These are phyloP conservation scores for Rhingia campestris DNA, from an alignment of 2,888 invertebrate species.

Conservation along the genomic window DNA sequence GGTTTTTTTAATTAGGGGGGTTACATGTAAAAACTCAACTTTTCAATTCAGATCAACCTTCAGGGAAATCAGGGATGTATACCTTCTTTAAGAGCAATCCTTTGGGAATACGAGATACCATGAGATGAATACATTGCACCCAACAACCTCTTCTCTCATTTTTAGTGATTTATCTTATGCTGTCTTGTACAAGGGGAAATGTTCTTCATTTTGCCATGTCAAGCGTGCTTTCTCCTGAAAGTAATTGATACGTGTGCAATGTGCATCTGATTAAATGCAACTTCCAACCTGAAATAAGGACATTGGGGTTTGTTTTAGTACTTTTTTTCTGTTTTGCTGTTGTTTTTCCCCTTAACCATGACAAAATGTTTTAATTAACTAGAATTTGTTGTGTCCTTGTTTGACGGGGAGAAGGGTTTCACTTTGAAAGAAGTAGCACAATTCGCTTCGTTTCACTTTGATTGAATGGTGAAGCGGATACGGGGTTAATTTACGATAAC, in stretches of 20 bases:
- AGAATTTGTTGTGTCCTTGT: conserved; percentile 59
- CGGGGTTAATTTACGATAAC: conserved; percentile 41
- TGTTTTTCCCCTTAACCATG: conserved; percentile 16
- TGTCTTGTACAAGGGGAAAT: conserved; percentile 4
- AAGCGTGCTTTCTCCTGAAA: conserved; percentile 29
- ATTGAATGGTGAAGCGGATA: conserved; percentile 35
- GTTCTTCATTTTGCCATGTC: conserved; percentile 15
- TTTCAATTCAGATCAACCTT: conserved; percentile 52
- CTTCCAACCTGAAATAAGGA: conserved; percentile 24
- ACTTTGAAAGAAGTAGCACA: conserved; percentile 15
- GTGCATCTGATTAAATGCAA: conserved; percentile 38
- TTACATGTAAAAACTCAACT: conserved; percentile 39
- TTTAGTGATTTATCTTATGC: conserved; percentile 44
- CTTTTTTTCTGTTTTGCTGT: not conserved
- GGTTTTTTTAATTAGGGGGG: conserved; percentile 37
- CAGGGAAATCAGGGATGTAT: conserved; percentile 56
- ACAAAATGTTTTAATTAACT: conserved; percentile 68
- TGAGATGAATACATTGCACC: conserved; percentile 23
- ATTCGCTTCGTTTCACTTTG: conserved; percentile 47
- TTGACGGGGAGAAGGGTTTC: conserved; percentile 9
- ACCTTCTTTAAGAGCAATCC: conserved; percentile 29
- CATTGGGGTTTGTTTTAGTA: conserved; percentile 7
- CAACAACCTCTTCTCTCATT: conserved; percentile 6
- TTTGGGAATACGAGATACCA: conserved; percentile 17
- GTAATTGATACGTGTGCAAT: conserved; percentile 54